A percentile compares a stretch with the other conserved stretches of the same genome.
phyloP scores from a whole-genome alignment of 2,888 invertebrate genomes.

The Ophonus ardosiacus region DNA sequence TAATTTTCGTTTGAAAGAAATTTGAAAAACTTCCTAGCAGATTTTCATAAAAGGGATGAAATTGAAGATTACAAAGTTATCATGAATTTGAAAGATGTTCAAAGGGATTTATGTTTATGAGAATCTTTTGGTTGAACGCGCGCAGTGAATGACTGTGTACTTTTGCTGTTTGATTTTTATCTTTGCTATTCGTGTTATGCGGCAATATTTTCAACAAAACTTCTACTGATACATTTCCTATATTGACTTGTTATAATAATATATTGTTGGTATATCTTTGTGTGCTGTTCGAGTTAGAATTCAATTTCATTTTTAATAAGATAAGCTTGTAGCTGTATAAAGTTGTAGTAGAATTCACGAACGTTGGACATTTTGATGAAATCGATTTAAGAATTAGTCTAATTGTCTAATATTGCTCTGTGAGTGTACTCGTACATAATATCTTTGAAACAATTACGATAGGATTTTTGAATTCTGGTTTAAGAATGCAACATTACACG shows the following conservation, averaged over 20 bases:
- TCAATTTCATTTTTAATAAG: too few relatives aligned
- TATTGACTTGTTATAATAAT: not conserved
- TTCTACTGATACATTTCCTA: not conserved
- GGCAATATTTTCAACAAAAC: not conserved
- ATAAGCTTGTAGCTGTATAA: too few relatives aligned
- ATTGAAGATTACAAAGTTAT: conserved; percentile 1
- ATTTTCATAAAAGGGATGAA: not conserved
- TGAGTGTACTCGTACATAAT: too few relatives aligned
- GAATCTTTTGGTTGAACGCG: not conserved
- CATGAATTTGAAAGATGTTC: not conserved
- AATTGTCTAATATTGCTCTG: too few relatives aligned
- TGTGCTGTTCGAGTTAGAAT: too few relatives aligned
- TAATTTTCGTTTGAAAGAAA: too few relatives aligned
- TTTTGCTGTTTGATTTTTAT: not conserved
- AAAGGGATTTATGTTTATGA: not conserved
- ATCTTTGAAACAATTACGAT: too few relatives aligned
- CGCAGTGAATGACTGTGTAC: not conserved
- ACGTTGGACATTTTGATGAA: too few relatives aligned
- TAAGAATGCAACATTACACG: too few relatives aligned
- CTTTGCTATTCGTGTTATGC: conserved; percentile 1
- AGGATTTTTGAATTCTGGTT: too few relatives aligned
- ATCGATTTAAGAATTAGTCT: too few relatives aligned
- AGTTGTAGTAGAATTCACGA: too few relatives aligned
- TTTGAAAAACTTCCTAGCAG: not conserved
- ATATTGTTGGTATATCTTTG: not conserved